These are phyloP conservation scores for Phrixothrix hirtus DNA, from an alignment of 2,888 invertebrate species.

Conservation along the genomic window DNA sequence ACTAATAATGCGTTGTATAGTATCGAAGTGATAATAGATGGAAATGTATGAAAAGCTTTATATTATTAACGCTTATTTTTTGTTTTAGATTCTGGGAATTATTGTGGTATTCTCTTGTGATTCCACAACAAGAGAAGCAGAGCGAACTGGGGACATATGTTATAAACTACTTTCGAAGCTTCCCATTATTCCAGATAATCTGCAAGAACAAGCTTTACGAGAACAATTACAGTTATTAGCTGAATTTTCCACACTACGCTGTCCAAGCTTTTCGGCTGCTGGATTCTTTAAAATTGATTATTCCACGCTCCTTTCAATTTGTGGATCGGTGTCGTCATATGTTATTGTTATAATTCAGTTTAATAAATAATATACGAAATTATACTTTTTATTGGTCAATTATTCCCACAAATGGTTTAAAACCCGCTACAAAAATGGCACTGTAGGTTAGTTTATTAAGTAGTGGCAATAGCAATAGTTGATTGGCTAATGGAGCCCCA, in stretches of 20 bases:
- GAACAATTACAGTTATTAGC: slow-evolving; percentile 22
- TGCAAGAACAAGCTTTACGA: slow-evolving; percentile 14
- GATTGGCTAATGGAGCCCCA: too few relatives aligned
- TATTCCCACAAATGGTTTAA: too few relatives aligned
- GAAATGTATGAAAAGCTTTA: too few relatives aligned
- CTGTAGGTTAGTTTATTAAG: too few relatives aligned
- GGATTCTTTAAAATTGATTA: slow-evolving; percentile 32
- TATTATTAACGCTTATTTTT: too few relatives aligned
- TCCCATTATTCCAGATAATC: slow-evolving; percentile 11
- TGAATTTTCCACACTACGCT: slow-evolving; percentile 16
- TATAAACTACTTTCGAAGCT: slow-evolving; percentile 33
- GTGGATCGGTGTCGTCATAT: slow-evolving; percentile 31
- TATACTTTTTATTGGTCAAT: too few relatives aligned
- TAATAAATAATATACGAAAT: slow-evolving; percentile 18
- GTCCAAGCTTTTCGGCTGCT: slow-evolving; percentile 24
- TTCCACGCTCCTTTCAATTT: slow-evolving; percentile 27
- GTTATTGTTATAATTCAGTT: slow-evolving; percentile 32
- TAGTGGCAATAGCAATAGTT: too few relatives aligned
- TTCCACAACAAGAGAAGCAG: slow-evolving; percentile 32
- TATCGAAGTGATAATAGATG: too few relatives aligned
- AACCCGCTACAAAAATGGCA: too few relatives aligned
- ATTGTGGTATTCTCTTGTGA: slow-evolving; percentile 33
- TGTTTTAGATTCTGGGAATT: too few relatives aligned
- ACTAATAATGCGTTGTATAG: too few relatives aligned
- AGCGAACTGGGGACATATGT: slow-evolving; percentile 30